Evolutionary conservation across 2,797 vertebrate genomes (phyloP), one percentile per base, ranked within the genome.

Genomic region (Syngnathus acus): DNA sequence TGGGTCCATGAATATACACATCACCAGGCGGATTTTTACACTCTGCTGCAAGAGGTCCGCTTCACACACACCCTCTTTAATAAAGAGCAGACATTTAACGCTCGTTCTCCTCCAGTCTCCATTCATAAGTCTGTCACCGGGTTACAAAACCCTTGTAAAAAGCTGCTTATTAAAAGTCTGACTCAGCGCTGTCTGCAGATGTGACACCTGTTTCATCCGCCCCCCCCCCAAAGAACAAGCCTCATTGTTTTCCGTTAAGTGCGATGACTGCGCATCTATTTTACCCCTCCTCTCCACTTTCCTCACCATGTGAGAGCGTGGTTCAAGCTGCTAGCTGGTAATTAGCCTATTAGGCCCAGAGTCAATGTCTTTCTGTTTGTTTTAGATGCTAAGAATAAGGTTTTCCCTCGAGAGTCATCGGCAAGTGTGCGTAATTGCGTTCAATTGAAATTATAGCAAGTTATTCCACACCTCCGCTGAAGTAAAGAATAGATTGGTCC

Each of bases 131-230:
- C 78, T 72, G 70, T 81, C 68, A 73, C 78, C 69, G 17, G 42
- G 65, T 26, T 16, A 17, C 19, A 68, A 21, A 57, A 51, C 70
- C 64, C 67, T 68, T 73, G 73, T 75, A 76, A 80, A 81, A 77
- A 72, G 62, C 72, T 57, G 65, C n/a, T 82, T 81, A 77, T 80
- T 78, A 79, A 77, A 72, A 63, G 72, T 42, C 69, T 89, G 89
- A 90, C 73, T 88, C 86, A 87, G 76, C 72, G 32, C 57, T 70
- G 78, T 75, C 83, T 79, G 75, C 65, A 88, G 88, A 83, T 79
- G 82, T 79, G 81, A 87, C 89, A 90, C 87, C 89, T 90, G 90
- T 78, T 84, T 83, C 74, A 67, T 69, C 77, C 64, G 40, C 77
- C 48, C 17, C 17, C 17, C 69, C 66, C 71, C 3, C 39, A 21